phyloP scores from a whole-genome alignment of 53 echinoderm and acorn worm species.

The Arbacia lixula region DNA sequence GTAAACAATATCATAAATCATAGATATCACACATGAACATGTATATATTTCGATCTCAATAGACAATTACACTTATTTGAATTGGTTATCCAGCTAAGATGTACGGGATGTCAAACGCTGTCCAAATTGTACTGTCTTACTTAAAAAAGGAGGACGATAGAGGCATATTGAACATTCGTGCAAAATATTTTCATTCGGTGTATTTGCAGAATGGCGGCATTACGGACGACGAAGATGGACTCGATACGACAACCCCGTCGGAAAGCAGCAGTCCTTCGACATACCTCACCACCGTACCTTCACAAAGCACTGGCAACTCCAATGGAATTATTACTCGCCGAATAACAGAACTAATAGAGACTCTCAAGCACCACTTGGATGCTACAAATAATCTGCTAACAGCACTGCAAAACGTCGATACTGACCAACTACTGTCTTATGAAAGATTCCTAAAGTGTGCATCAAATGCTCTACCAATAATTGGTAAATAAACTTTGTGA shows the following conservation, averaged over 20 bases:
- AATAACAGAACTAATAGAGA: conserved; percentile 5
- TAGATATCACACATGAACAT: too few relatives aligned
- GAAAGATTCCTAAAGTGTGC: conserved; percentile 16
- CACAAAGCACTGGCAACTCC: background rate
- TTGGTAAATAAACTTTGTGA: too few relatives aligned
- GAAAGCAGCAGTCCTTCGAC: background rate
- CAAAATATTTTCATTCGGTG: too few relatives aligned
- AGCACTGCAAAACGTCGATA: conserved; percentile 3
- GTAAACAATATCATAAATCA: too few relatives aligned
- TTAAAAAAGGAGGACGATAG: too few relatives aligned
- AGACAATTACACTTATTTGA: too few relatives aligned
- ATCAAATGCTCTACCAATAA: conserved; percentile 2
- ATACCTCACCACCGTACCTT: background rate
- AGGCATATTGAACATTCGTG: too few relatives aligned
- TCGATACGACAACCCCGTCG: background rate
- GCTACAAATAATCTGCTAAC: conserved; percentile 4
- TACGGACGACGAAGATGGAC: background rate
- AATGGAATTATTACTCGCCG: background rate
- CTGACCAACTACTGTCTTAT: background rate
- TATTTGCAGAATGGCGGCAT: too few relatives aligned
- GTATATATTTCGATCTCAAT: too few relatives aligned
- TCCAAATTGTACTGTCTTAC: too few relatives aligned
- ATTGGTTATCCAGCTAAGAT: too few relatives aligned
- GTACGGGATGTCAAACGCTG: too few relatives aligned
- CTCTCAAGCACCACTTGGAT: conserved; percentile 3